Evolutionary conservation across 2,797 vertebrate species (phyloP).

Genomic region (Lepus townsendii): DNA sequence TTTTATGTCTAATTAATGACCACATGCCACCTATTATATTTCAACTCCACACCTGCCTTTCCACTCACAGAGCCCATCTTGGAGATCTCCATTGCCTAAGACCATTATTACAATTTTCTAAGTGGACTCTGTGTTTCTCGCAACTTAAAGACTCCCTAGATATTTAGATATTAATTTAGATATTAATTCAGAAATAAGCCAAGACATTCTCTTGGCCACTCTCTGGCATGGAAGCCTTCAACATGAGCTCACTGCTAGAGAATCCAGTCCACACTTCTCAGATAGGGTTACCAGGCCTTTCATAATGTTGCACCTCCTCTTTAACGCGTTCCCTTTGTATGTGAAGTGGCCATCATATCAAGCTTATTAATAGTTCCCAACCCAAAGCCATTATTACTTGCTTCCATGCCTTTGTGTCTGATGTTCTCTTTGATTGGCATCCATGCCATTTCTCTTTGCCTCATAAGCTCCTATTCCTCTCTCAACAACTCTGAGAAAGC

Average conservation of each 20-base stretch:
- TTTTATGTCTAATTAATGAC: not conserved
- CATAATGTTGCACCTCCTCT: not conserved
- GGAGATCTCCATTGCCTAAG: not conserved
- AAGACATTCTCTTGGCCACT: not conserved
- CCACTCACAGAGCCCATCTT: not conserved
- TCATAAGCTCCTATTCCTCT: conserved; percentile 1
- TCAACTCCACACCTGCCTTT: not conserved
- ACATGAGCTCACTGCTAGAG: not conserved
- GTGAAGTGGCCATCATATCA: not conserved
- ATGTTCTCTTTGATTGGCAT: not conserved
- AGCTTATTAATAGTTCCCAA: not conserved
- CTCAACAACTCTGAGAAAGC: not conserved
- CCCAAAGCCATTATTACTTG: not conserved
- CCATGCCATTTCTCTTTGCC: not conserved
- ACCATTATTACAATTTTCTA: not conserved
- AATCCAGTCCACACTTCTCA: not conserved
- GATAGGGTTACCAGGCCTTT: not conserved
- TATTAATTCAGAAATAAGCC: conserved; percentile 12
- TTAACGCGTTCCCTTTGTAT: not conserved
- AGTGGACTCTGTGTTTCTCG: not conserved
- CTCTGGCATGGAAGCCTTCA: not conserved
- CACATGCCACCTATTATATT: not conserved
- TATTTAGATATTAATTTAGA: not conserved
- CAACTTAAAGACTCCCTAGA: not conserved
- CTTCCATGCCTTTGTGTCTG: not conserved